phyloP scores from a whole-genome alignment of 2,113 vertebrate species.

The Otocyon megalotis region DNA sequence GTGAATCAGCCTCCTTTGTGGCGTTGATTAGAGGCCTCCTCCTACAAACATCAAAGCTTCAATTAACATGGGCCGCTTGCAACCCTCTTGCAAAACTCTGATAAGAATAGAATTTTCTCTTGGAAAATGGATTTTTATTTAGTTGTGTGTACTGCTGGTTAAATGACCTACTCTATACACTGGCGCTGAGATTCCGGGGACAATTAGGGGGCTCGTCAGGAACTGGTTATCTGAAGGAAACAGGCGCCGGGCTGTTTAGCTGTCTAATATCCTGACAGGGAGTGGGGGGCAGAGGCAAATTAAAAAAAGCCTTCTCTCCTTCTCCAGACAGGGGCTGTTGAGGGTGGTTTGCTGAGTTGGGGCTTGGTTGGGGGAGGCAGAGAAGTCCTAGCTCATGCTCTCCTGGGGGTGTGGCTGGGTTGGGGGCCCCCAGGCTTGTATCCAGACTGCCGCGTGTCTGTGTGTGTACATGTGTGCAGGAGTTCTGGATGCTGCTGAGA shows the following conservation, averaged over 20 bases:
- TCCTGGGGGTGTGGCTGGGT: background rate
- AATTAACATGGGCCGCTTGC: constrained; percentile 86
- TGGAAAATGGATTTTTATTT: constrained; percentile 89
- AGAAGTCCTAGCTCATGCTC: background rate
- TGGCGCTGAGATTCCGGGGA: constrained; percentile 84
- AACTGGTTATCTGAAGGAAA: constrained; percentile 89
- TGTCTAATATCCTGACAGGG: constrained; percentile 84
- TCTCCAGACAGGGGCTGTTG: constrained; percentile 71
- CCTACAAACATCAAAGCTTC: constrained; percentile 87
- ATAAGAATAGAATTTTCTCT: constrained; percentile 90
- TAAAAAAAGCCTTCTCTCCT: constrained; percentile 73
- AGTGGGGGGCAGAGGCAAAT: constrained; percentile 82
- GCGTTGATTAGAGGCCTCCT: constrained; percentile 85
- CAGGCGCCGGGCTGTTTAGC: constrained; percentile 86
- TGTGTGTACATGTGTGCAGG: too few species aligned
- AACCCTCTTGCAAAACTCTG: constrained; percentile 89
- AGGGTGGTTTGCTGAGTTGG: constrained; percentile 66
- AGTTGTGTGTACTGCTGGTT: constrained; percentile 85
- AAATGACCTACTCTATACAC: constrained; percentile 86
- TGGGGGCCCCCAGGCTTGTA: background rate
- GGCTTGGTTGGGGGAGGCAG: background rate
- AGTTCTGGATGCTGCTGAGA: background rate
- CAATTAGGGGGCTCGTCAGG: constrained; percentile 87
- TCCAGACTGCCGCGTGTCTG: background rate
- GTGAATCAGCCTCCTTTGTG: constrained; percentile 54